Evolutionary conservation across 64 coral and sea anemone species (phyloP), one percentile per base, ranked within the genome.

Genomic region (Acropora yongei): DNA sequence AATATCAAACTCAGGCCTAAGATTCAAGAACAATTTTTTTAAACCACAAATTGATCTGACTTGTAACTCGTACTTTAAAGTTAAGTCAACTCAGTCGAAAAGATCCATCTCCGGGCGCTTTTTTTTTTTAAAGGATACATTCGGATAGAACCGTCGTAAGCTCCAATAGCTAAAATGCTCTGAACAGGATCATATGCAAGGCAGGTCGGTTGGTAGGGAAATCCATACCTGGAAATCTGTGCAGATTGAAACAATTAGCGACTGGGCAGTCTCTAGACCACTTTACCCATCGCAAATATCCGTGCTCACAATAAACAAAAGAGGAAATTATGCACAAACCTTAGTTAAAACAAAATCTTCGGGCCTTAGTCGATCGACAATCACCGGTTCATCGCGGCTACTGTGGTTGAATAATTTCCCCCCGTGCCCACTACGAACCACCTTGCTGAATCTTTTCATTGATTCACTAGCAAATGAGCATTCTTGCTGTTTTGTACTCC

Each of bases 131-230:
- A 96, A 99, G 91, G 97, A 99, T 99, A 99, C 97, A 99, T 93
- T 53, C 91, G 86, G 1, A 99, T 72, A 14, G 91, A 93, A 42
- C 97, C 97, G 66, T 95, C 89, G 2, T 72, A 80, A 2, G 91
- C 90, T 43, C 97, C 97, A 14, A 98, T 89, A 3, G 97, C 97
- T 19, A 98, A 49, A 41, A 98, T 78, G 75, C 94, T 93, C 60
- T 98, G 97, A 8, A 98, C 94, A 44, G 97, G 91, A 44, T 98
- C 97, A 76, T 96, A 93, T 19, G 97, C 91, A 17, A 98, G 61
- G 44, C 94, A 98, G 45, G 97, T 98, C 5, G 97, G 97, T 84
- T 93, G 88, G 49, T 91, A 90, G 14, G 97, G 97, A 94, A 98
- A 98, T 2, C 97, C 97, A 94, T 98, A 95, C 18, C 97, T 91